Evolutionary conservation across 2,113 vertebrate species (phyloP).

Genomic region (Thinocorus orbignyianus): DNA sequence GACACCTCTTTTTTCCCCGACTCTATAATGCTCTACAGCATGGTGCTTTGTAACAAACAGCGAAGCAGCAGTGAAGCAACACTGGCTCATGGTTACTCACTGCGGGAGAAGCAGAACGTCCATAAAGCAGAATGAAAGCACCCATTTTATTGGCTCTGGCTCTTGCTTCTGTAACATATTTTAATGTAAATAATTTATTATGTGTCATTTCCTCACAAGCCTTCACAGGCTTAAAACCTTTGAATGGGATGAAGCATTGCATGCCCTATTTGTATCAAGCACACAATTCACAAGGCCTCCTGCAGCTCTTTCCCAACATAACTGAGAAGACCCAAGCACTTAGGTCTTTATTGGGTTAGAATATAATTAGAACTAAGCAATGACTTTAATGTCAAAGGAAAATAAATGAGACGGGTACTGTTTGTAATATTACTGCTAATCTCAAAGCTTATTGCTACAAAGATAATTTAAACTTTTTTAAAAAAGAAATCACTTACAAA

Average conservation of each 20-base stretch:
- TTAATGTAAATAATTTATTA: not conserved
- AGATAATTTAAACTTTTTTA: not conserved
- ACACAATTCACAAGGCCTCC: not conserved
- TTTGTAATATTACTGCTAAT: not conserved
- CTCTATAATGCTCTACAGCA: not conserved
- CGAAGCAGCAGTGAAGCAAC: not conserved
- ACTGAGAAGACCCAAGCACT: not conserved
- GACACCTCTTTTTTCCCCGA: rapidly evolving
- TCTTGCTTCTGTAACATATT: not conserved
- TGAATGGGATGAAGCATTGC: not conserved
- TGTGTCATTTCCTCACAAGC: not conserved
- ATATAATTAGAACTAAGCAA: not conserved
- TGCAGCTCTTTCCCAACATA: not conserved
- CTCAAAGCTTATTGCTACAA: not conserved
- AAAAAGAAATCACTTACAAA: not conserved
- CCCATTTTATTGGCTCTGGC: not conserved
- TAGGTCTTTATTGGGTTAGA: not conserved
- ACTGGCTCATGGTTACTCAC: not conserved
- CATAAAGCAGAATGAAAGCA: not conserved
- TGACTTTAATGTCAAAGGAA: not conserved
- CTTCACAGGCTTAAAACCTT: not conserved
- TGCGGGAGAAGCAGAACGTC: not conserved
- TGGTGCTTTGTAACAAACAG: not conserved
- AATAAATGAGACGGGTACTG: not conserved
- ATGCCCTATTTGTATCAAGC: not conserved